Percentiles rank a stretch among this genome's conserved stretches.
phyloP scores from a whole-genome alignment of 2,113 vertebrate species.

The Athene noctua region DNA sequence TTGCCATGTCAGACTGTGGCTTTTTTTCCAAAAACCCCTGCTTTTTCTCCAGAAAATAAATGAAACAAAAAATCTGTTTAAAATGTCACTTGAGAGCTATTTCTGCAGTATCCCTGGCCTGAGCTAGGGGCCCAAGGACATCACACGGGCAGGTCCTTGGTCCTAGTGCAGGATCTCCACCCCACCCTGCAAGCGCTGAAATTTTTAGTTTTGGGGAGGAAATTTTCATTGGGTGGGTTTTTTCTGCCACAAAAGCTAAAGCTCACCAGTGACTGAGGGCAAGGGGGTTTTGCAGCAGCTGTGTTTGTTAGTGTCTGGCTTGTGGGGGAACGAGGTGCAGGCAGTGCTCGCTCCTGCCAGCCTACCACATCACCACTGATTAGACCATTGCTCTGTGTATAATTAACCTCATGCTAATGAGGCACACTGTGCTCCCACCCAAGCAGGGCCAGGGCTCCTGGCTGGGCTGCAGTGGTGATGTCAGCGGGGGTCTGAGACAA shows the following conservation, averaged over 20 bases:
- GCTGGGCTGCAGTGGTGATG: too few relatives aligned
- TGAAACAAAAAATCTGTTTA: neutral
- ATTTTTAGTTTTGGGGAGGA: neutral
- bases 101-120: neutral
- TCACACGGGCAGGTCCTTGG: neutral
- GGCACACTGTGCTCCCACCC: neutral
- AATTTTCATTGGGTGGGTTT: neutral
- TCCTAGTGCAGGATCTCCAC: neutral
- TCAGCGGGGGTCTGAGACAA: too few relatives aligned
- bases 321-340: neutral
- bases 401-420: neutral
- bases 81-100: neutral
- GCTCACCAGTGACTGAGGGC: neutral
- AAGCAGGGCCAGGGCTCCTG: too few relatives aligned
- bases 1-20: too few relatives aligned
- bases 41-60: neutral
- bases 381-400: neutral
- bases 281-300: neutral
- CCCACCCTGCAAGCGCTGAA: neutral
- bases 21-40: fast-evolving
- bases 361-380: neutral
- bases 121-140: neutral
- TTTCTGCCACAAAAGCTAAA: neutral
- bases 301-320: neutral
- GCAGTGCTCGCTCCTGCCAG: neutral